A percentile compares a stretch with the other conserved stretches of the same genome.
Conservation (phyloP, 2,888 invertebrate species). For the Nomada flava region DNA sequence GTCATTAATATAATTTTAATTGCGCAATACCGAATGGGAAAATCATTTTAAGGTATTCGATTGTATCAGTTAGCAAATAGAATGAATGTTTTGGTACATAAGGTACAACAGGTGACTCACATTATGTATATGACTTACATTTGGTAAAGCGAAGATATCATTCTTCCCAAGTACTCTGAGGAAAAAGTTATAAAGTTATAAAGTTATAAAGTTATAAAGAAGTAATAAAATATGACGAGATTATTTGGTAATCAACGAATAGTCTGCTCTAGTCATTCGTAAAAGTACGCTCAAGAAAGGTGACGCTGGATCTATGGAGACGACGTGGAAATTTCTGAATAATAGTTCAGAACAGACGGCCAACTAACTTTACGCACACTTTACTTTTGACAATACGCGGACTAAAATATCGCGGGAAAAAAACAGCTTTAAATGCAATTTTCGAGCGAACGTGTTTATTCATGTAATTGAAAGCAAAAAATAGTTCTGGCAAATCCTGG, state of each 20-base stretch:
- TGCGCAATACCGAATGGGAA: no score
- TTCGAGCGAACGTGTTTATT: background rate
- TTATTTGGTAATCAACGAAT: constrained; percentile 29
- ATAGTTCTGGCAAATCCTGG: background rate
- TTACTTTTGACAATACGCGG: no score
- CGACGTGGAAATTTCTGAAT: constrained; percentile 4
- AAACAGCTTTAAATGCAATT: background rate
- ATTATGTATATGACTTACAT: background rate
- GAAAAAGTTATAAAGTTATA: constrained; percentile 23
- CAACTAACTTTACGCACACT: background rate
- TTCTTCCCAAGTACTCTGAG: background rate
- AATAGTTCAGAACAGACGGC: background rate
- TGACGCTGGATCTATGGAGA: background rate
- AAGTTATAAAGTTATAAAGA: no score
- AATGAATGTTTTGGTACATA: no score
- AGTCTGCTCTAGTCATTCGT: constrained; percentile 24
- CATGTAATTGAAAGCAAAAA: background rate
- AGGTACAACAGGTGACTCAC: no score
- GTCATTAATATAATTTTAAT: no score
- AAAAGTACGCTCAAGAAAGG: constrained; percentile 5
- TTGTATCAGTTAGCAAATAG: no score
- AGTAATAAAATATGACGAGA: constrained; percentile 22
- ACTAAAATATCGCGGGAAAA: background rate
- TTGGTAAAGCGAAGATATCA: constrained; percentile 19
- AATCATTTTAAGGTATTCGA: no score